Base-by-base conservation (phyloP, 2,888 invertebrate genomes). In the Plebejus anna region DNA sequence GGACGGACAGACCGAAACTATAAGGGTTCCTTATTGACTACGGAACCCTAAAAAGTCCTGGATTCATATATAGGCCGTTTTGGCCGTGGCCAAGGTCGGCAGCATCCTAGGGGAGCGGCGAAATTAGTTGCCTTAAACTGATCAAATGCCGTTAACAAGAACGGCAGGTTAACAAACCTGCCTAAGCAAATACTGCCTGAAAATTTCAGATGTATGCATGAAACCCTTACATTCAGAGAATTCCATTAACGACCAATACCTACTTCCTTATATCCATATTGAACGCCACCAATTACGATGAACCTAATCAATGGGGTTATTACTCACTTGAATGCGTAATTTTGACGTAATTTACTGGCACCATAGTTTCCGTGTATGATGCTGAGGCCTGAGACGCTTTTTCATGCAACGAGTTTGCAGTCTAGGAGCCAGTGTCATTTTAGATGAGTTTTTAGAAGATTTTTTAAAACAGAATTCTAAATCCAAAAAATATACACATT, bases 311-410 rank as follows among this genome's bases (percentile, higher is more conserved):
- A 81, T 78, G 76, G 75, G 76, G 59, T 76, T 75, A 80, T 80
- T 81, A 81, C 79, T 81, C 79, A 80, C 75, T 78, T 78, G 77
- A 76, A 76, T 81, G 81, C 80, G 77, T 80, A 80, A 81, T 80
- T 55, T 78, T 78, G 77, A 61, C 70, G 57, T 70, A 70, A 70
- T 51, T 70, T 32, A 70, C 70, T 75, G 55, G 22, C 22, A 22
- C 76, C 38, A 36, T 42, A 28, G 75, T 75, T 78, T 78, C 73
- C 78, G 78, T 51, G 76, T 78, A 70, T 76, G 77, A 76, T 76
- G 78, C 78, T 76, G 75, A 76, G 55, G 13, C 4, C 55, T 79
- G 77, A 80, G 76, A 75, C 47, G 66, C 47, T 73, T 59, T 75
- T 59, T 57, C 57, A 38, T 75, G 28, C 75, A 66, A 77, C 59